Conservation (phyloP, 1,140 invertebrate genomes). For the Pseudomyrmex cubaensis region DNA sequence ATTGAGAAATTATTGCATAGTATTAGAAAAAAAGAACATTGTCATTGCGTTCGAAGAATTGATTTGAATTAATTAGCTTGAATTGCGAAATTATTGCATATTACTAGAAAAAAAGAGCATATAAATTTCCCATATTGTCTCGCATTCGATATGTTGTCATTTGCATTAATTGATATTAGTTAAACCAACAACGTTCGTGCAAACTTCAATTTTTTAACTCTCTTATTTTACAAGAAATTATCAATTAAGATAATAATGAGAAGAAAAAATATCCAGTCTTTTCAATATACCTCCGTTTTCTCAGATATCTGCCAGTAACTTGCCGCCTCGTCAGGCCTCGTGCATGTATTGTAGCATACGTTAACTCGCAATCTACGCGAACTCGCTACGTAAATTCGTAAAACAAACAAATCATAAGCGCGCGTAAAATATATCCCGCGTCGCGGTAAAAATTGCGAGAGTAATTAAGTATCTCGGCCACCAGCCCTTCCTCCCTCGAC, state of each 20-base stretch:
- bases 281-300: constrained; percentile 9
- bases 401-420: constrained; percentile 40
- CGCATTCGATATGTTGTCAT: background rate
- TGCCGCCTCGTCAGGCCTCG: too few species aligned
- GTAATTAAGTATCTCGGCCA: constrained; percentile 49
- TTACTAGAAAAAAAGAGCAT: too few species aligned
- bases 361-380: constrained; percentile 5
- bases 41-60: too few species aligned
- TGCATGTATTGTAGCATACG: background rate
- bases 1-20: constrained; percentile 7
- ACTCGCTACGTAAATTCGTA: constrained; percentile 34
- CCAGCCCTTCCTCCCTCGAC: constrained; percentile 31
- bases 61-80: too few species aligned
- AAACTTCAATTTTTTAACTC: background rate
- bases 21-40: too few species aligned
- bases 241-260: background rate
- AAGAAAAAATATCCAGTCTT: background rate
- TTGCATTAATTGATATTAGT: constrained; percentile 5
- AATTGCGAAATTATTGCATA: too few species aligned
- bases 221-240: background rate
- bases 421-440: background rate
- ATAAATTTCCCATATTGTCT: too few species aligned
- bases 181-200: background rate
- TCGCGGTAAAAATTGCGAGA: constrained; percentile 42
- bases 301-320: constrained; percentile 3